phyloP scores from a whole-genome alignment of 2,888 invertebrate genomes.

The Spisula solida region DNA sequence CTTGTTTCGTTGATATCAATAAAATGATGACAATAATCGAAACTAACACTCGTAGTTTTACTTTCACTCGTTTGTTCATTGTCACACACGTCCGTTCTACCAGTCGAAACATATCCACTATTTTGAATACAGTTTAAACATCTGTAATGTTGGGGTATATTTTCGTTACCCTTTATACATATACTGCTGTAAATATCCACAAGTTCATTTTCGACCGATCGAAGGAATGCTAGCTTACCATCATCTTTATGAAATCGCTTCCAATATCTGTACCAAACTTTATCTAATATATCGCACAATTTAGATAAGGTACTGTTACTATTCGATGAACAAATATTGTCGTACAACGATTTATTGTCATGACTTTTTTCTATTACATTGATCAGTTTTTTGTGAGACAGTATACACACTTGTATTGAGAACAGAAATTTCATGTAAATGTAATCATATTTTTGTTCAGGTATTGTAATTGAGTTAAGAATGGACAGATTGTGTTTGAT shows the following conservation, averaged over 20 bases:
- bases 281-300: constrained; percentile 22
- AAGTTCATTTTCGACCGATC: constrained; percentile 10
- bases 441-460: background rate
- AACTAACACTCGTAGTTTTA: background rate
- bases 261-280: constrained; percentile 35
- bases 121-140: constrained; percentile 31
- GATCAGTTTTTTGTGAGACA: constrained; percentile 28
- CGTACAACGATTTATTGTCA: constrained; percentile 21
- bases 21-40: constrained; percentile 36
- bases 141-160: background rate
- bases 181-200: constrained; percentile 14
- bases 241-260: constrained; percentile 32
- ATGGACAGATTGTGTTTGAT: constrained; percentile 6
- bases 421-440: constrained; percentile 34
- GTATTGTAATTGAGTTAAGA: constrained; percentile 21
- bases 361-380: constrained; percentile 29
- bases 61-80: background rate
- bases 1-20: constrained; percentile 23
- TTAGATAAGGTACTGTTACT: constrained; percentile 20
- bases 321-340: constrained; percentile 26
- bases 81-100: constrained; percentile 23
- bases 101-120: constrained; percentile 19
- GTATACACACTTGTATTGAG: background rate
- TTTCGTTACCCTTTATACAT: constrained; percentile 27
- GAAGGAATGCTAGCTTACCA: constrained; percentile 7